A percentile compares a stretch with the other conserved stretches of the same genome.
phyloP scores from a whole-genome alignment of 2,113 vertebrate genomes.

The Mesocricetus auratus region DNA sequence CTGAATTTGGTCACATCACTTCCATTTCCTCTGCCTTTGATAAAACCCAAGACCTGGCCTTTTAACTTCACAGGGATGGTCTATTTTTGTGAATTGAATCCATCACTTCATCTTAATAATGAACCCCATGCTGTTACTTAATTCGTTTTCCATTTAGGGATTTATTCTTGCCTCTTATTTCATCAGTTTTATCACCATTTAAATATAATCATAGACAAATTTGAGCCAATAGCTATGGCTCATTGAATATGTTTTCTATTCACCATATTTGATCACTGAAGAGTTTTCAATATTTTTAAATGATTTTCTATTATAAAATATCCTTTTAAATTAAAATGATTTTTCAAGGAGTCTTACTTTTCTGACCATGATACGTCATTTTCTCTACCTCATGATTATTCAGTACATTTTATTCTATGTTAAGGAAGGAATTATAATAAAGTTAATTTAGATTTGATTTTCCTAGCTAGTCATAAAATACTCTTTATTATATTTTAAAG shows the following conservation, averaged over 20 bases:
- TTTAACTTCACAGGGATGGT: neutral
- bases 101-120: neutral
- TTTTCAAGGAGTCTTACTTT: neutral
- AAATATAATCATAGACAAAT: neutral
- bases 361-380: neutral
- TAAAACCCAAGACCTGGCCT: neutral
- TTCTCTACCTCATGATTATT: neutral
- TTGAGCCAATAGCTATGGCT: neutral
- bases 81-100: rapidly evolving
- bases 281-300: neutral
- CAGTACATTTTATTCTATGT: neutral
- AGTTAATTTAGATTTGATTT: neutral
- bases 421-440: neutral
- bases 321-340: neutral
- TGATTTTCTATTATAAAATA: neutral
- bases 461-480: neutral
- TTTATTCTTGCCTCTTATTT: neutral
- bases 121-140: neutral
- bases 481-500: neutral
- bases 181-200: neutral
- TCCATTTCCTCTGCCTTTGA: neutral
- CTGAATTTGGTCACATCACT: neutral
- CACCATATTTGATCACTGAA: neutral
- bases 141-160: neutral
- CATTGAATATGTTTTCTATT: neutral